Conservation (phyloP, 1,140 invertebrate genomes). For the Panulirus ornatus region DNA sequence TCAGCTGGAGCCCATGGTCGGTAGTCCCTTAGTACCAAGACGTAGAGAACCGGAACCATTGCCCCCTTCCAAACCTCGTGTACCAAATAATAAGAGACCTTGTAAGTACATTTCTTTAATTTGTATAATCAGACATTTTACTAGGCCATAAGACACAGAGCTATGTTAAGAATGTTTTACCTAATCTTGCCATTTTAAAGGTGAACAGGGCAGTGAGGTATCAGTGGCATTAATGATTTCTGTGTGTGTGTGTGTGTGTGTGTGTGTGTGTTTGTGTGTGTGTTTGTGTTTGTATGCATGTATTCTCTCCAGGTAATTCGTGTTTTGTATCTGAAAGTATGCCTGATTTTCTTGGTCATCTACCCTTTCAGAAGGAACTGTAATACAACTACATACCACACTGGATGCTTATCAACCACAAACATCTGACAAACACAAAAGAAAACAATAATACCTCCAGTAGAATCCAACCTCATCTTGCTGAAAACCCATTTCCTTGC, state of each 20-base stretch:
- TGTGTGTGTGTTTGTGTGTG: too few relatives aligned
- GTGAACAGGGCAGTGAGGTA: background rate
- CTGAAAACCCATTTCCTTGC: too few relatives aligned
- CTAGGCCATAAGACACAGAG: background rate
- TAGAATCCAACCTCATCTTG: too few relatives aligned
- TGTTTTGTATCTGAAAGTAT: too few relatives aligned
- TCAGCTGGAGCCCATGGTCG: background rate
- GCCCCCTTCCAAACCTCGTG: background rate
- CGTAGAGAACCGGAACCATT: constrained; percentile 23
- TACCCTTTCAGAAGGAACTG: background rate
- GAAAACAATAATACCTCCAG: too few relatives aligned
- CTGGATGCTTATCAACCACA: too few relatives aligned
- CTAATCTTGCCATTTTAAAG: background rate
- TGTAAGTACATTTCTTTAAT: constrained; percentile 30
- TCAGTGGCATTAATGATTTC: too few relatives aligned
- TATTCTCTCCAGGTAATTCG: too few relatives aligned
- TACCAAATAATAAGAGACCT: constrained; percentile 51
- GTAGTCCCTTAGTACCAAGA: constrained; percentile 49
- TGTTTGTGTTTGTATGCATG: too few relatives aligned
- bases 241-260: too few relatives aligned
- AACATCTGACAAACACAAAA: too few relatives aligned
- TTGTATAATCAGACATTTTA: background rate
- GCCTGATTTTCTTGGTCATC: too few relatives aligned
- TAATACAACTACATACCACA: background rate
- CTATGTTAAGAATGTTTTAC: background rate